Evolutionary conservation across 2,797 vertebrate species (phyloP).

Genomic region (Crax fasciolata): DNA sequence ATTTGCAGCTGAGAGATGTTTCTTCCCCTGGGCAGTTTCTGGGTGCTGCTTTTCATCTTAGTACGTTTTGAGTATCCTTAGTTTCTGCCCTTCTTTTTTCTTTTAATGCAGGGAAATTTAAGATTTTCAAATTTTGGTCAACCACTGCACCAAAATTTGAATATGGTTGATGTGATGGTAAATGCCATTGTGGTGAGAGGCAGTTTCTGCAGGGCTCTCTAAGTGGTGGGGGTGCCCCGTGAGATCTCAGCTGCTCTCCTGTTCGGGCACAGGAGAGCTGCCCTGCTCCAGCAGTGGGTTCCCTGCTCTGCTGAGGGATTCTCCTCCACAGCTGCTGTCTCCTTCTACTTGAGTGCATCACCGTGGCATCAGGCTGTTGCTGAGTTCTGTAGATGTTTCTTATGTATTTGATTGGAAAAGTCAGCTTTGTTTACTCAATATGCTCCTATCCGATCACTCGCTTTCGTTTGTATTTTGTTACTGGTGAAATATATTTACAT

Average conservation of each 20-base stretch:
- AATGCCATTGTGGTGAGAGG: background rate
- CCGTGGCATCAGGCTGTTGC: background rate
- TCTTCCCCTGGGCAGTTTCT: background rate
- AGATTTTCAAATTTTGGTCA: background rate
- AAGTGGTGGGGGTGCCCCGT: background rate
- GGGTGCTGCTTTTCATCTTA: background rate
- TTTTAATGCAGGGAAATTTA: background rate
- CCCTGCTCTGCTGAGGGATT: background rate
- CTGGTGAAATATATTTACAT: background rate
- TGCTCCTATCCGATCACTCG: background rate
- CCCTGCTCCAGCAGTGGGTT: background rate
- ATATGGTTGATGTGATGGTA: background rate
- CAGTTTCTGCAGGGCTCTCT: background rate
- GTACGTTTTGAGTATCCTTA: background rate
- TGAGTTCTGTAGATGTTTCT: background rate
- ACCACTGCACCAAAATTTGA: background rate
- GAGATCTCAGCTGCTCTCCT: background rate
- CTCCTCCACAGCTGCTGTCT: background rate
- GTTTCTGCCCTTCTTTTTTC: background rate
- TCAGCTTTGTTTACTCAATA: background rate
- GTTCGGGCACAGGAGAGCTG: background rate
- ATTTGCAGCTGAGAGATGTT: background rate
- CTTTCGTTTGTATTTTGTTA: background rate
- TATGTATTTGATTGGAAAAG: background rate
- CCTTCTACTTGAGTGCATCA: background rate